Base-by-base conservation (phyloP, 2,888 invertebrate species). In the Dysmachus trigonus region DNA sequence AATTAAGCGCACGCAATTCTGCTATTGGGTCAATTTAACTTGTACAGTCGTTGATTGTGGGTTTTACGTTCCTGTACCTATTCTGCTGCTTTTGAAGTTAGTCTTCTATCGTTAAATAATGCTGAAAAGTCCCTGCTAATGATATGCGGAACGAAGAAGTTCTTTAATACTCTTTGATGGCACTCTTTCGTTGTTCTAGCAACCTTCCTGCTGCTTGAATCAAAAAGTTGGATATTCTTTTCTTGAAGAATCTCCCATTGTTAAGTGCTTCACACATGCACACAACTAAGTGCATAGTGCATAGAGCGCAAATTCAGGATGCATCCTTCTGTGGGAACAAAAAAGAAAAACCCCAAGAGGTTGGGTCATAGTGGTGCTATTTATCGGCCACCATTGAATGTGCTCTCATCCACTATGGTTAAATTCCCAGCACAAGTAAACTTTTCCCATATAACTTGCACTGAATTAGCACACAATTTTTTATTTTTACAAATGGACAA, bases 401-500 rank as follows among this genome's bases (percentile, higher is more conserved):
- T 73, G 33, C 15, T 31, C 38, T 10, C 73, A 18, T 73, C 18
- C 73, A 18, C 51, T 62, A 62, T n/a, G 73, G 73, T 33, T 33
- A 73, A 33, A 73, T 33, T 73, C 33, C n/a, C 33, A 73, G 31
- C 7, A 72, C 30, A 13, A 73, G 72, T 31, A n/a, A 73, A 73
- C 31, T 73, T 73, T 73, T 31, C n/a, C 33, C 73, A 73, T 73
- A 33, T 73, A 73, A 73, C 33, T 33, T n/a, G 6, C 7, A 73
- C 73, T 31, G 33, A 73, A 73, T 31, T 73, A 33, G 73, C 73
- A 73, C 73, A 31, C 33, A 13, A 73, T 73, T 73, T n/a, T 31
- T 73, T 73, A 73, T 73, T 73, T 73, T 73, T 31, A 73, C 73
- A 73, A 33, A 8, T 73, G 73, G n/a, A 73, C 33, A 73, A 73